A percentile compares a stretch with the other conserved stretches of the same genome.
Evolutionary conservation across 2,797 vertebrate species (phyloP).

Genomic region (Pteropus rufus): DNA sequence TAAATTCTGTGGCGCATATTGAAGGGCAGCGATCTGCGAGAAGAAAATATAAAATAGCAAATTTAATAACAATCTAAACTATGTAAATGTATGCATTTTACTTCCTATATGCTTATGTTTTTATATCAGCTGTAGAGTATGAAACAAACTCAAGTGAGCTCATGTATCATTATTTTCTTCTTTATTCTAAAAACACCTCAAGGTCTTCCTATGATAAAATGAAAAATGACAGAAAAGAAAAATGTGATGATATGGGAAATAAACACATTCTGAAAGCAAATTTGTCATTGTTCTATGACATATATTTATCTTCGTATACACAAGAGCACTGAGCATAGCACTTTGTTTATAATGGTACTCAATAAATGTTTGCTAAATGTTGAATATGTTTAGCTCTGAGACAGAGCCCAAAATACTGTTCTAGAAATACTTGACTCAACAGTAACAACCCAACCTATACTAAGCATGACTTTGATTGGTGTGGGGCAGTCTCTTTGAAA

Average conservation of each 20-base stretch:
- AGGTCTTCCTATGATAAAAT: conserved; percentile 22
- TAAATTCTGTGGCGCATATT: neutral
- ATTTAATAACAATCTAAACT: neutral
- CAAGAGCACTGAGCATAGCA: neutral
- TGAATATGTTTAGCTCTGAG: conserved; percentile 3
- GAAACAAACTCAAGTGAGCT: neutral
- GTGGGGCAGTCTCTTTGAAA: neutral
- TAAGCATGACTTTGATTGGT: neutral
- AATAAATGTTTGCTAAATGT: conserved; percentile 9
- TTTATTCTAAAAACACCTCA: neutral
- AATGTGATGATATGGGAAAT: conserved; percentile 21
- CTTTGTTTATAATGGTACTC: neutral
- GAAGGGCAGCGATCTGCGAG: neutral
- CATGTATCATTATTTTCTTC: neutral
- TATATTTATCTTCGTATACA: conserved; percentile 7
- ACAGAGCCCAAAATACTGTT: conserved; percentile 22
- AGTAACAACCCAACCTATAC: neutral
- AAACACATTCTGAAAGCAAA: conserved; percentile 13
- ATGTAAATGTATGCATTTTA: neutral
- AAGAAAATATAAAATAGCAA: neutral
- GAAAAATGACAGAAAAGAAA: conserved; percentile 51
- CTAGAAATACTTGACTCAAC: neutral
- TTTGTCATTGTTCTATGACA: conserved; percentile 46
- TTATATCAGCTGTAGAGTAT: neutral
- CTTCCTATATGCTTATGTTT: neutral